A percentile compares a stretch with the other conserved stretches of the same genome.
Evolutionary conservation across 2,113 vertebrate genomes (phyloP).

Genomic region (Xiphophorus maculatus): DNA sequence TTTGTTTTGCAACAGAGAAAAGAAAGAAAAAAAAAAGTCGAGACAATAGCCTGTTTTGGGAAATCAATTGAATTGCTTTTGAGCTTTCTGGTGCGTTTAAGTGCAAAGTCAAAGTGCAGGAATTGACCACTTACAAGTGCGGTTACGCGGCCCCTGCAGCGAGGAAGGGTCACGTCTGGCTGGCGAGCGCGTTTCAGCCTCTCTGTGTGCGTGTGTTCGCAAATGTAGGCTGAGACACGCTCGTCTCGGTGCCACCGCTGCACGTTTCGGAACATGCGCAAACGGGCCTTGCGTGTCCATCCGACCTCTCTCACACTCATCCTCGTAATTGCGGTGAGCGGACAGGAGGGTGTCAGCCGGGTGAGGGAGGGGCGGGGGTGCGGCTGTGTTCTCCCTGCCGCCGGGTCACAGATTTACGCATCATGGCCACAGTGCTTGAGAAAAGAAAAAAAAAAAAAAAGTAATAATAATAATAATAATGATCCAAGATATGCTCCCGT

Average conservation of each 20-base stretch:
- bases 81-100: background rate
- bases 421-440: constrained; percentile 61
- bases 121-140: background rate
- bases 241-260: background rate
- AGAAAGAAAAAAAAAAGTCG: constrained; percentile 42
- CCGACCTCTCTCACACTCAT: constrained; percentile 71
- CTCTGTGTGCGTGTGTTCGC: background rate
- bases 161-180: background rate
- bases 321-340: constrained; percentile 61
- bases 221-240: background rate
- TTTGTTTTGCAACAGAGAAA: constrained; percentile 64
- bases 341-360: constrained; percentile 62
- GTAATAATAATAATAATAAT: background rate
- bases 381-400: constrained; percentile 7
- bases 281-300: constrained; percentile 44
- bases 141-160: background rate
- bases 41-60: constrained; percentile 51
- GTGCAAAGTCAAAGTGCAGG: background rate
- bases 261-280: constrained; percentile 55
- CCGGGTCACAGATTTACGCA: constrained; percentile 44
- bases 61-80: constrained; percentile 42
- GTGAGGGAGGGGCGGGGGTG: constrained; percentile 32
- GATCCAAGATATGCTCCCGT: constrained; percentile 44
- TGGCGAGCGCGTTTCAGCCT: background rate
- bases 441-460: constrained; percentile 37